Conservation (phyloP, 2,113 vertebrate species). For the Rhodinocichla rosea region DNA sequence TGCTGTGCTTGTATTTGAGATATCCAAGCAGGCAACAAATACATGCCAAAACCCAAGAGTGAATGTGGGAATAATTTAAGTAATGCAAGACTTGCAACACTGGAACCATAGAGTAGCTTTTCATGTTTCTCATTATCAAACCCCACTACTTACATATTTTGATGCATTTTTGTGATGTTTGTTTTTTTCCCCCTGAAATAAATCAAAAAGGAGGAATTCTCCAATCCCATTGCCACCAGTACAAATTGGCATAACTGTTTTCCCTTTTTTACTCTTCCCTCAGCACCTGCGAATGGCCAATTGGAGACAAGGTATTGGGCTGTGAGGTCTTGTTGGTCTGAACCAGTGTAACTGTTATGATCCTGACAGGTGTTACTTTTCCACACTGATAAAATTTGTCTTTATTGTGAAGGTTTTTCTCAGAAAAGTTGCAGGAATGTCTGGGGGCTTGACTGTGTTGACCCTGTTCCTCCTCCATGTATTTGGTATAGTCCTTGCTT, state of each 20-base stretch:
- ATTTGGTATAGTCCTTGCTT: background rate
- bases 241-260: background rate
- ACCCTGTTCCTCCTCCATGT: background rate
- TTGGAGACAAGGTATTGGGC: background rate
- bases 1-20: background rate
- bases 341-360: background rate
- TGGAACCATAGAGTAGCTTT: background rate
- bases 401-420: background rate
- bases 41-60: background rate
- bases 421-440: background rate
- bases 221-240: background rate
- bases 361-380: background rate
- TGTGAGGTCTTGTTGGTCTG: background rate
- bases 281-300: background rate
- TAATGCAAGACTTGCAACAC: background rate
- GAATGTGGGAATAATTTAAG: background rate
- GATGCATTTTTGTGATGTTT: background rate
- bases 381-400: background rate
- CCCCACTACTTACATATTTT: background rate
- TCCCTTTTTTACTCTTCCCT: background rate
- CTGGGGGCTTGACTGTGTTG: background rate
- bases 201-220: background rate
- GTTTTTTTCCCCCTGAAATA: background rate
- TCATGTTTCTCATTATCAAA: background rate
- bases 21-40: background rate